Evolutionary conservation across 2,888 invertebrate genomes (phyloP), one percentile per base, ranked within the genome.

Genomic region (Oscheius sp.): DNA sequence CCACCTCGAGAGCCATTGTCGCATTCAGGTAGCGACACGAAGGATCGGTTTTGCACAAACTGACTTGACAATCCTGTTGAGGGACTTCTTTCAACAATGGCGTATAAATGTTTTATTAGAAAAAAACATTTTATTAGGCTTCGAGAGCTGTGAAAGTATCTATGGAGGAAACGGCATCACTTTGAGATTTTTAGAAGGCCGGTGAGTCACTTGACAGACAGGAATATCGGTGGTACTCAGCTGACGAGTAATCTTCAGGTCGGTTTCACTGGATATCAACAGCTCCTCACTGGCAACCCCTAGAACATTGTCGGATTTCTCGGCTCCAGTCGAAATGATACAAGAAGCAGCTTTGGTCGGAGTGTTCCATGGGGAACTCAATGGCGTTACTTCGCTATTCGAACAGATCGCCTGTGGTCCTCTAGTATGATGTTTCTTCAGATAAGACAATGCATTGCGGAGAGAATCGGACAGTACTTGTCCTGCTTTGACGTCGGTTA

Each of bases 21-120:
- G 59, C 41, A 59, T 59, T 59, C 44, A 59, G 44, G 28, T 17
- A 44, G 28, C 30, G 59, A 24, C 54, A n/a, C n/a, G n/a, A n/a
- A n/a, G n/a, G n/a, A n/a, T n/a, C n/a, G n/a, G n/a, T n/a, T n/a
- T n/a, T n/a, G n/a, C n/a, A n/a, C n/a, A n/a, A n/a, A n/a, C n/a
- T n/a, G n/a, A n/a, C n/a, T n/a, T n/a, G n/a, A n/a, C n/a, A n/a
- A n/a, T n/a, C n/a, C n/a, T n/a, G n/a, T n/a, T n/a, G n/a, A n/a
- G n/a, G n/a, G n/a, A n/a, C n/a, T n/a, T n/a, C n/a, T n/a, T n/a
- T n/a, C n/a, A n/a, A n/a, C n/a, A n/a, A n/a, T n/a, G n/a, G n/a
- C n/a, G n/a, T n/a, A n/a, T n/a, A n/a, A n/a, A n/a, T n/a, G n/a
- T n/a, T n/a, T n/a, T n/a, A n/a, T n/a, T n/a, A n/a, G n/a, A n/a